These are phyloP conservation scores for Pyralis farinalis DNA, from an alignment of 2,888 invertebrate species.

Conservation along the genomic window DNA sequence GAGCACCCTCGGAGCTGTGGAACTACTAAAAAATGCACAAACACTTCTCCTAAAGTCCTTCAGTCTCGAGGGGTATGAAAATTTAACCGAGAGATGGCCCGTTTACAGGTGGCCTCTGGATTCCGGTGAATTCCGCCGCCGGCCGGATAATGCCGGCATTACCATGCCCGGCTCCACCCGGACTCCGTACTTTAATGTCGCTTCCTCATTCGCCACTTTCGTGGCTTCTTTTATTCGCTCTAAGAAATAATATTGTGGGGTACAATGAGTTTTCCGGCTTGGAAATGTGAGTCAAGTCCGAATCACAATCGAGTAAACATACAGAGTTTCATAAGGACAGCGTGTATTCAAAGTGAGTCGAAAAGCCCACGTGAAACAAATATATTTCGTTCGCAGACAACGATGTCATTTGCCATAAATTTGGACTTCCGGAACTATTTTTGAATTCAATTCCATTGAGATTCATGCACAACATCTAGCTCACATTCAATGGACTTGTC, in stretches of 20 bases:
- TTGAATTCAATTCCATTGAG: no score
- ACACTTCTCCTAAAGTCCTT: slow-evolving; percentile 41
- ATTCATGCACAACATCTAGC: no score
- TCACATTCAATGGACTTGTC: no score
- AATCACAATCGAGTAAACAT: neutral
- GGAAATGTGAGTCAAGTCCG: no score
- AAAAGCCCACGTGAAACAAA: no score
- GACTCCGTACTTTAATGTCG: slow-evolving; percentile 29
- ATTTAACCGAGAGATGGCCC: slow-evolving; percentile 42
- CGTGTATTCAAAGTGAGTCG: no score
- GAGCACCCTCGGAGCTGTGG: slow-evolving; percentile 7
- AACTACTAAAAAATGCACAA: slow-evolving; percentile 51
- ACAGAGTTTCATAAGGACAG: no score
- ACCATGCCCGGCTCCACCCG: slow-evolving; percentile 26
- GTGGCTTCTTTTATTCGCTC: neutral
- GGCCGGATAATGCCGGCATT: slow-evolving; percentile 45
- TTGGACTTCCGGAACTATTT: no score
- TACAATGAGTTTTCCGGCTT: no score
- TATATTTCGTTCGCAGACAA: no score
- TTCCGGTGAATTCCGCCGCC: slow-evolving; percentile 39
- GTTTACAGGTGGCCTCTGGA: slow-evolving; percentile 68
- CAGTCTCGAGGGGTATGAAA: slow-evolving; percentile 49
- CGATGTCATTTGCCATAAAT: no score
- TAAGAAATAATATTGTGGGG: no score
- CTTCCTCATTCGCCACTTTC: slow-evolving; percentile 8